Conservation (phyloP, 1,140 invertebrate genomes). For the Helicoverpa armigera region DNA sequence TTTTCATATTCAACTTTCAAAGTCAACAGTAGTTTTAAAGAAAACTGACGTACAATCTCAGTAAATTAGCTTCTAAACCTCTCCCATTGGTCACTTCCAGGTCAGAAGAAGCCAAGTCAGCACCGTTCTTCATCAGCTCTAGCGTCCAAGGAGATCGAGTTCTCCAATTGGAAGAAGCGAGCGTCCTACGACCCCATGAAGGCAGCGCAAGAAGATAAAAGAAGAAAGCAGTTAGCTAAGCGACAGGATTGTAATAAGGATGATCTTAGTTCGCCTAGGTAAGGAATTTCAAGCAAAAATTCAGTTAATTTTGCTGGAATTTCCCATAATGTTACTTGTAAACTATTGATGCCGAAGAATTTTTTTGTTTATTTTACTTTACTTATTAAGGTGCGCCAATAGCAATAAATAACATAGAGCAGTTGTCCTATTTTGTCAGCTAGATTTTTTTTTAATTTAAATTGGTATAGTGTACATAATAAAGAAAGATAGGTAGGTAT, state of each 20-base stretch:
- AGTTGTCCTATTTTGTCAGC: no score
- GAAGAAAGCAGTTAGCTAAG: conserved; percentile 82
- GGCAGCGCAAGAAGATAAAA: conserved; percentile 91
- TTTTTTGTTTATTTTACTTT: no score
- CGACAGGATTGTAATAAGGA: conserved; percentile 79
- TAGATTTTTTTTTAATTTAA: no score
- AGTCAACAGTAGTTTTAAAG: not conserved
- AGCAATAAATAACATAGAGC: no score
- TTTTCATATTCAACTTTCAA: no score
- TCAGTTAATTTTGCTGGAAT: not conserved
- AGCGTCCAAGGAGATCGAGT: conserved; percentile 89
- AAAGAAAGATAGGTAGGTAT: no score
- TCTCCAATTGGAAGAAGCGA: conserved; percentile 94
- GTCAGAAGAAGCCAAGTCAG: conserved; percentile 84
- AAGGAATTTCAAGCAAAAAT: not conserved
- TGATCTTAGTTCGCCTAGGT: conserved; percentile 83
- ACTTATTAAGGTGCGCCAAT: no score
- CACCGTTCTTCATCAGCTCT: conserved; percentile 77
- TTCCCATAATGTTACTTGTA: no score
- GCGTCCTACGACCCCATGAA: conserved; percentile 95
- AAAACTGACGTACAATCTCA: not conserved
- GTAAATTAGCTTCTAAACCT: not conserved
- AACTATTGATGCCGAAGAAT: no score
- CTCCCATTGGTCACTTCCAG: conserved; percentile 61
- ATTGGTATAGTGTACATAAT: no score